These are phyloP conservation scores for Ophion ventricosus DNA, from an alignment of 2,888 invertebrate species.

Conservation along the genomic window DNA sequence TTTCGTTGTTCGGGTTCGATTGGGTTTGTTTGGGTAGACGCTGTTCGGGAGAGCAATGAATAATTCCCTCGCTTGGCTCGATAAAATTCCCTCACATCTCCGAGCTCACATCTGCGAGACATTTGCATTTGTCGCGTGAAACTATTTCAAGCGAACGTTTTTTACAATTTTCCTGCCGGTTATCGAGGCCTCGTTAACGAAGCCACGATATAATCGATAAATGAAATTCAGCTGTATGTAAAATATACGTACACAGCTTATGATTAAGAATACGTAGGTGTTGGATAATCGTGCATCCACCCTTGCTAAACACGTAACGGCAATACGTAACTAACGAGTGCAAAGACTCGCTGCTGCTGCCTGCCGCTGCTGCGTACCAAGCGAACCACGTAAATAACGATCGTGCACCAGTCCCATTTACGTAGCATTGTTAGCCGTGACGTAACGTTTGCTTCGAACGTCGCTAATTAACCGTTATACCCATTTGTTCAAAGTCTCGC, in stretches of 20 bases:
- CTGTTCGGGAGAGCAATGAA: not conserved
- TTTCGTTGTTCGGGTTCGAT: not conserved
- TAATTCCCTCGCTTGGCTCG: not conserved
- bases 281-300: slow-evolving; percentile 7
- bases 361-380: not conserved
- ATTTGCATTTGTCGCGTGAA: not conserved
- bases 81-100: not conserved
- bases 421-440: slow-evolving; percentile 46
- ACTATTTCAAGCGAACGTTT: not conserved
- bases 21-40: not conserved
- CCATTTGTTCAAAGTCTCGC: slow-evolving; percentile 57
- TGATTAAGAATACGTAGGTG: not conserved
- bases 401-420: slow-evolving; percentile 8
- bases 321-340: slow-evolving; percentile 44
- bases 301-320: slow-evolving; percentile 28
- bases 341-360: slow-evolving; percentile 29
- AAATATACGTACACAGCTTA: not conserved
- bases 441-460: slow-evolving; percentile 65
- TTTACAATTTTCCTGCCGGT: not conserved
- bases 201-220: not conserved
- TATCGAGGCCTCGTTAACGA: not conserved
- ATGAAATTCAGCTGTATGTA: not conserved
- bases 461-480: slow-evolving; percentile 71
- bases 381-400: slow-evolving; percentile 40
- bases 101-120: not conserved